Evolutionary conservation across 2,113 vertebrate species (phyloP), one percentile per base, ranked within the genome.

Genomic region (Cettia cetti): DNA sequence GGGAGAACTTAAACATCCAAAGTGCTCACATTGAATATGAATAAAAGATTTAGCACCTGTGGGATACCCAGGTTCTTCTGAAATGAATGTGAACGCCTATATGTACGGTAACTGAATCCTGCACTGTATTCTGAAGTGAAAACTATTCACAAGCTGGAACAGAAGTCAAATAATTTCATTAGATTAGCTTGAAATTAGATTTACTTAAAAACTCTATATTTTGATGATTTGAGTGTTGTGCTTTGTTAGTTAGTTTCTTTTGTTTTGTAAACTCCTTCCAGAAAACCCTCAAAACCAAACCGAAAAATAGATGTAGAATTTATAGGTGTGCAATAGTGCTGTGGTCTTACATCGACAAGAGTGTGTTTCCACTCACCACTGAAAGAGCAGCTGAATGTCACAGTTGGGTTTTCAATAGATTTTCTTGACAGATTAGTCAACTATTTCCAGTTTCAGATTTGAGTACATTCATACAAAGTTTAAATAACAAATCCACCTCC

Each of bases 301-400:
- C 54, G n/a, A 71, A 83, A 26, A 5, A n/a, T 11, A 44, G 42
- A 64, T 52, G 35, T 13, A 59, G 47, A 74, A 80, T 89, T 83
- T 81, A 52, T 54, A 86, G 35, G 44, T 77, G 68, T 7, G 2
- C 39, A 78, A 26, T 33, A 70, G 14, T 31, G 20, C 11, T 57
- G 7, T 7, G 21, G 24, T 81, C 47, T 86, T 56, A 52, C 33
- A 69, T 90, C 24, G 54, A 40, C 33, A 47, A 47, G 19, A 69
- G 5, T 10, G 10, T 90, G 35, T 53, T 89, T 89, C 56, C 52
- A 56, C 33, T 81, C 70, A 59, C 10, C 0, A 10, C 52, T 83
- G 60, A 93, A 93, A 86, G 86, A 90, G 22, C 76, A 93, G 33
- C 64, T 90, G 89, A 93, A 88, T 94, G 79, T 90, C 89, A 88